These are phyloP conservation scores for Serranus cabrilla DNA, from an alignment of 2,797 vertebrate genomes.

Conservation along the genomic window DNA sequence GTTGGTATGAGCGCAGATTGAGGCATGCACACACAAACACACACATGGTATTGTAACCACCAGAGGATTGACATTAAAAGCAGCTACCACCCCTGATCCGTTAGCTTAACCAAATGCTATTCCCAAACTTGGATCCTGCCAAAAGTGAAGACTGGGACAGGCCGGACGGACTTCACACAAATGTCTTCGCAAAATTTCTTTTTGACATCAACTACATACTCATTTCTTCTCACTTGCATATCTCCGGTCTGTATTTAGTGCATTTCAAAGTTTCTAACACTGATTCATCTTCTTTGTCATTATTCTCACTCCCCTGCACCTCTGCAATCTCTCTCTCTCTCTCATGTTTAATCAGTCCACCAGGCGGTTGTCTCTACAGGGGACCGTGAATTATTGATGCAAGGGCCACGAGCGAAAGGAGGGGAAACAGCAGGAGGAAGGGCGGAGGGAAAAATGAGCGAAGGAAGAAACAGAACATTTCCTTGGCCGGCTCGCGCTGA, in stretches of 20 bases:
- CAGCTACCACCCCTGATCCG: neutral
- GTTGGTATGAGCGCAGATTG: slow-evolving; percentile 25
- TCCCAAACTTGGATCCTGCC: neutral
- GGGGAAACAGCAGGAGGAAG: slow-evolving; percentile 55
- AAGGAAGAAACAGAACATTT: slow-evolving; percentile 54
- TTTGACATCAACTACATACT: neutral
- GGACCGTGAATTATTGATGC: slow-evolving; percentile 83
- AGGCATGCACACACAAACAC: neutral
- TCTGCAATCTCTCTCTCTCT: slow-evolving; percentile 44
- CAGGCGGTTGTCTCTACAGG: slow-evolving; percentile 74
- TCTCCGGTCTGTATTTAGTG: slow-evolving; percentile 44
- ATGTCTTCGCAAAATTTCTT: neutral
- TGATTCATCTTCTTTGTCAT: slow-evolving; percentile 54
- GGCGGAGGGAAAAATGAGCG: slow-evolving; percentile 30
- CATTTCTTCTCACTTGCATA: slow-evolving; percentile 5
- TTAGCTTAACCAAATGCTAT: neutral
- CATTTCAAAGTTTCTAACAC: slow-evolving; percentile 51
- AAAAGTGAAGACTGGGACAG: neutral
- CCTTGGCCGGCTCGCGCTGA: slow-evolving; percentile 18
- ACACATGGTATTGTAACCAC: neutral
- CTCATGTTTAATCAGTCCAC: slow-evolving; percentile 82
- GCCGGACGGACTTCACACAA: neutral
- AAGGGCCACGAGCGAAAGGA: slow-evolving; percentile 51
- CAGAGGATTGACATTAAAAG: slow-evolving; percentile 2
- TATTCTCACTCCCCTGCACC: slow-evolving; percentile 27